Evolutionary conservation across 2,113 vertebrate genomes (phyloP).

Genomic region (Erythrolamprus reginae): DNA sequence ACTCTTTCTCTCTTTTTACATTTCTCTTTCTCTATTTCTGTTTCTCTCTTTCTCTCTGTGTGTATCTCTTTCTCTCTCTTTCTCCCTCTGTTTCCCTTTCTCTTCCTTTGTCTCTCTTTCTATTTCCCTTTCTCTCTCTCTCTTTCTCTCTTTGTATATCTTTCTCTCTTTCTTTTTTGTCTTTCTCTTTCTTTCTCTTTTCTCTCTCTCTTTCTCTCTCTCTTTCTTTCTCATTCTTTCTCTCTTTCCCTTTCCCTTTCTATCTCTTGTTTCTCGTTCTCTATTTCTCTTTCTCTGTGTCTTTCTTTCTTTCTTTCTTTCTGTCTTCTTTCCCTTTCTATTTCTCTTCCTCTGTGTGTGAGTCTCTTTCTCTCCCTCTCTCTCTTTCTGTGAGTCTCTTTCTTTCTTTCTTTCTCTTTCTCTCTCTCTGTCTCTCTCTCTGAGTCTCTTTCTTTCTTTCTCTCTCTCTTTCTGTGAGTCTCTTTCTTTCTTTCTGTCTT

Average conservation of each 20-base stretch:
- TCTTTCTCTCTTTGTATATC: neutral
- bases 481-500: neutral
- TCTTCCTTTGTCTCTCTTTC: no score
- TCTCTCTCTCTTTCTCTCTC: neutral
- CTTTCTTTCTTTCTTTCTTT: neutral
- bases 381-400: no score
- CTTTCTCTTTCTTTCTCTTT: no score
- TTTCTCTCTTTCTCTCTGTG: no score
- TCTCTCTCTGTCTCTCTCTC: neutral
- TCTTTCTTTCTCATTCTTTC: neutral
- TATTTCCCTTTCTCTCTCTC: neutral
- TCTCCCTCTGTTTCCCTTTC: no score
- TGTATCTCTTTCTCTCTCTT: no score
- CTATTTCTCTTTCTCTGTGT: no score
- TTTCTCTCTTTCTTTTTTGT: no score
- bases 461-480: neutral
- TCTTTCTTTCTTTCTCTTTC: no score
- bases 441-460: neutral
- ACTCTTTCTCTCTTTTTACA: no score
- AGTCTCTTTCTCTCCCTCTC: neutral
- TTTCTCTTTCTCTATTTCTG: no score
- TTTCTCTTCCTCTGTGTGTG: neutral
- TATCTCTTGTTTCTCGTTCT: no score
- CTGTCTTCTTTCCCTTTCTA: neutral
- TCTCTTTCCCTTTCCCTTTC: neutral